phyloP scores from a whole-genome alignment of 2,888 invertebrate species.

The Pyrochroa serraticornis region DNA sequence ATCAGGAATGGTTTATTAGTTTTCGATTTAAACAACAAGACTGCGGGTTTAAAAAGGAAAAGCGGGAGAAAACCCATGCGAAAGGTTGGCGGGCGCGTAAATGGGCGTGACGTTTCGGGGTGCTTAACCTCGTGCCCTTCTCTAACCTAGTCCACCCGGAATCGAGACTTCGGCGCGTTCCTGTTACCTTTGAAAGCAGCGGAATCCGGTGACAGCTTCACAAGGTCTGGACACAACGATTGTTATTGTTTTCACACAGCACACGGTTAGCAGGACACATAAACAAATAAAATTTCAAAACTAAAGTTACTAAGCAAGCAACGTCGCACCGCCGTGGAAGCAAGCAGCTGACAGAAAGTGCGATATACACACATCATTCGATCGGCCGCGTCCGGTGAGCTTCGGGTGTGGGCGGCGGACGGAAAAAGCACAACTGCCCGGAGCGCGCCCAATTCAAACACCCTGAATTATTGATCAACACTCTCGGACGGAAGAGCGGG shows the following conservation, averaged over 20 bases:
- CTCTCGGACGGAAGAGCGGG: slow-evolving; percentile 30
- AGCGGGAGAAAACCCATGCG: slow-evolving; percentile 9
- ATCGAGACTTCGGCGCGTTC: slow-evolving; percentile 30
- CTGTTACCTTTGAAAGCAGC: slow-evolving; percentile 44
- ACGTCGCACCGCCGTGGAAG: slow-evolving; percentile 70
- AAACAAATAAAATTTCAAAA: slow-evolving; percentile 56
- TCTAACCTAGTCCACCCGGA: slow-evolving; percentile 51
- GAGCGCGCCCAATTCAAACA: slow-evolving; percentile 54
- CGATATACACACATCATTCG: slow-evolving; percentile 49
- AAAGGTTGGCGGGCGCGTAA: slow-evolving; percentile 19
- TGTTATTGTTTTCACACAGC: slow-evolving; percentile 45
- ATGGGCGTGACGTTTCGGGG: slow-evolving; percentile 53
- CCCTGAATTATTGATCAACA: slow-evolving; percentile 54
- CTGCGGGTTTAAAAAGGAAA: slow-evolving; percentile 4
- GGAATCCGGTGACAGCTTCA: slow-evolving; percentile 39
- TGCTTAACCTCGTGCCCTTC: slow-evolving; percentile 54
- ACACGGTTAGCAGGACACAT: slow-evolving; percentile 57
- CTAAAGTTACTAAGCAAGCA: slow-evolving; percentile 59
- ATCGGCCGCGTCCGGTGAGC: slow-evolving; percentile 48
- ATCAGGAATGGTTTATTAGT: slow-evolving; percentile 17
- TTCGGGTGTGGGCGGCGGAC: slow-evolving; percentile 47
- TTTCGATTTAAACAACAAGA: slow-evolving; percentile 2
- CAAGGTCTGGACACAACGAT: slow-evolving; percentile 41
- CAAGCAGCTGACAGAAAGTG: slow-evolving; percentile 70
- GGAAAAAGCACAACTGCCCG: slow-evolving; percentile 41